Evolutionary conservation across 2,113 vertebrate genomes (phyloP).

Genomic region (Dromaius novaehollandiae): DNA sequence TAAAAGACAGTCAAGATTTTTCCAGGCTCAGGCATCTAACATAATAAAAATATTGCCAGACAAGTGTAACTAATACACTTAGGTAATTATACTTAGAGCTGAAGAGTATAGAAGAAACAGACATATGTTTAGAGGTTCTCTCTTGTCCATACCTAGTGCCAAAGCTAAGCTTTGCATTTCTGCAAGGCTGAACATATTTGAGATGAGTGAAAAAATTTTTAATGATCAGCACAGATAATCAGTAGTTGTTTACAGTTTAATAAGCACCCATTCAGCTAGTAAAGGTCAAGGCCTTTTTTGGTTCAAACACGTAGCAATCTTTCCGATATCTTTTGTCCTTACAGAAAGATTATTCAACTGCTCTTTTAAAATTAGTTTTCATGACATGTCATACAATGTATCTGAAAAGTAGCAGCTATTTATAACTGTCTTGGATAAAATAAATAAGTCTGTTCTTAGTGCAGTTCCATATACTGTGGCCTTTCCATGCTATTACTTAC

Average conservation of each 20-base stretch:
- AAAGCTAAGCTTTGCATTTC: neutral
- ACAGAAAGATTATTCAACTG: constrained; percentile 13
- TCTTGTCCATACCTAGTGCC: neutral
- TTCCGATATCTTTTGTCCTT: constrained; percentile 34
- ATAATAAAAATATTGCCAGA: neutral
- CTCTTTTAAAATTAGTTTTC: constrained; percentile 48
- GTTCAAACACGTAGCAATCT: neutral
- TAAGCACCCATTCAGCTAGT: constrained; percentile 39
- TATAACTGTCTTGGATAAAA: neutral
- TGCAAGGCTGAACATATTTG: neutral
- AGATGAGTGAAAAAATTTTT: neutral
- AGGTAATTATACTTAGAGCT: neutral
- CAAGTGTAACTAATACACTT: neutral
- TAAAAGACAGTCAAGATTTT: neutral
- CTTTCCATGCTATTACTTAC: neutral
- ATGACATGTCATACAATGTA: neutral
- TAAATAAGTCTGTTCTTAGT: constrained; percentile 19
- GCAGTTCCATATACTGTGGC: neutral
- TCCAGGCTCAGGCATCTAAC: neutral
- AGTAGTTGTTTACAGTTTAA: constrained; percentile 40
- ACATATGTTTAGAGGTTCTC: neutral
- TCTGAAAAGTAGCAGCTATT: constrained; percentile 18
- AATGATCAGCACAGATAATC: neutral
- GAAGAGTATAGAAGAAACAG: neutral
- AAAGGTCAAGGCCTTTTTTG: constrained; percentile 54